Conservation (phyloP, 2,888 invertebrate genomes). For the Drosophila dives region DNA sequence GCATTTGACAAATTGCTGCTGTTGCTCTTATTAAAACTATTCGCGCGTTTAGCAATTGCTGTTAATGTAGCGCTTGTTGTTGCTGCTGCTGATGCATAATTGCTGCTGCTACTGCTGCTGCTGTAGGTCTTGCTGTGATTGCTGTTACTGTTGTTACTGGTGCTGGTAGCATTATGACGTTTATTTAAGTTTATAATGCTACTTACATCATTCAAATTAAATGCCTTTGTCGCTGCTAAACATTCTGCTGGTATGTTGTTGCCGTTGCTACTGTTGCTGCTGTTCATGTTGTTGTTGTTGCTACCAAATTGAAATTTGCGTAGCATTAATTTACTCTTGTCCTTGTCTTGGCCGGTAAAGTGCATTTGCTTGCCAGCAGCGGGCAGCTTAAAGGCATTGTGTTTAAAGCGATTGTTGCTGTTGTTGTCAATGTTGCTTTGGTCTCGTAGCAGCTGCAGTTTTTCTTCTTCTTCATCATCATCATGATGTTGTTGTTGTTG, state of each 20-base stretch:
- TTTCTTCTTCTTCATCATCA: conserved; percentile 10
- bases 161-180: conserved; percentile 68
- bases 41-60: conserved; percentile 46
- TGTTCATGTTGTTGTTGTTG: conserved; percentile 31
- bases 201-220: conserved; percentile 78
- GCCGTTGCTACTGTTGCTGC: conserved; percentile 27
- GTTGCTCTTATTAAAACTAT: conserved; percentile 50
- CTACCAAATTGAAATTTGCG: conserved; percentile 45
- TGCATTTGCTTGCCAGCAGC: conserved; percentile 48
- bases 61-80: conserved; percentile 40
- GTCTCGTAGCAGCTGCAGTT: conserved; percentile 16
- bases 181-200: conserved; percentile 65
- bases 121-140: conserved; percentile 31
- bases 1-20: conserved; percentile 47
- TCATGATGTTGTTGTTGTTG: conserved; percentile 21
- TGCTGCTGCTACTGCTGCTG: conserved; percentile 30
- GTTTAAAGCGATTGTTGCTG: conserved; percentile 57
- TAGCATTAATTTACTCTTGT: conserved; percentile 35
- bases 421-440: conserved; percentile 32
- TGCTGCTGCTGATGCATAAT: conserved; percentile 28
- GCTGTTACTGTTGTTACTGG: conserved; percentile 37
- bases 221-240: conserved; percentile 56
- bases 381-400: conserved; percentile 53
- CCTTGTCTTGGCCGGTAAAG: conserved; percentile 30
- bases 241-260: conserved; percentile 33